Evolutionary conservation across 2,113 vertebrate species (phyloP), one percentile per base, ranked within the genome.

Genomic region (Aphyosemion australe): DNA sequence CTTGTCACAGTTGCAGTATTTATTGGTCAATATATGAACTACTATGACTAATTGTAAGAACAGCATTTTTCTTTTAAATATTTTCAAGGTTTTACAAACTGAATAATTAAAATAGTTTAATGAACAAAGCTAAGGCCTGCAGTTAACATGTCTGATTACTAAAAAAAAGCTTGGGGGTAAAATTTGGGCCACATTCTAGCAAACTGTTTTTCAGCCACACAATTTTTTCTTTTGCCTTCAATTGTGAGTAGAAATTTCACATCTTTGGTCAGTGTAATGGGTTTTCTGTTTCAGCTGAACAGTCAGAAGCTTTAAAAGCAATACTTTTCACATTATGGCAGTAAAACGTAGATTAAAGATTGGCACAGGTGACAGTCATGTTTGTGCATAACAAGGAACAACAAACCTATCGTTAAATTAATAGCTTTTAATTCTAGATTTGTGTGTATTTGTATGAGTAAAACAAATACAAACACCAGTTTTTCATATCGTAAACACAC

Each of bases 401-500:
- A 37, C 34, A 37, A 37, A 37, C 7, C 34, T 37, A 10, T 37
- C 34, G 1, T 37, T 37, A 37, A 37, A 10, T 37, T 37, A 26
- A 4, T 26, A 26, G 5, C 34, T 37, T 37, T 37, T 8, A 37
- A 37, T 6, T 37, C 6, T 37, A 37, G 34, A 8, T 37, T 37
- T 37, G 34, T 37, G 34, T 37, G 6, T 37, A 7, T 32, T 10
- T 37, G 34, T 37, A 37, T 8, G 34, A 37, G 34, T 11, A 73
- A 32, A 53, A 42, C n/a, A 15, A 48, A 18, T 13, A 18, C 32
- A 54, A 69, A 60, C 54, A 32, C 0, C 8, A 43, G 5, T 58
- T 78, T n/a, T 55, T 60, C 43, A 48, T 42, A 42, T 54, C 14
- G 20, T 5, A 18, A 5, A 60, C 51, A 73, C 48, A 41, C 45